Evolutionary conservation across 2,113 vertebrate species (phyloP), one percentile per base, ranked within the genome.

Genomic region (Pyxicephalus adspersus): DNA sequence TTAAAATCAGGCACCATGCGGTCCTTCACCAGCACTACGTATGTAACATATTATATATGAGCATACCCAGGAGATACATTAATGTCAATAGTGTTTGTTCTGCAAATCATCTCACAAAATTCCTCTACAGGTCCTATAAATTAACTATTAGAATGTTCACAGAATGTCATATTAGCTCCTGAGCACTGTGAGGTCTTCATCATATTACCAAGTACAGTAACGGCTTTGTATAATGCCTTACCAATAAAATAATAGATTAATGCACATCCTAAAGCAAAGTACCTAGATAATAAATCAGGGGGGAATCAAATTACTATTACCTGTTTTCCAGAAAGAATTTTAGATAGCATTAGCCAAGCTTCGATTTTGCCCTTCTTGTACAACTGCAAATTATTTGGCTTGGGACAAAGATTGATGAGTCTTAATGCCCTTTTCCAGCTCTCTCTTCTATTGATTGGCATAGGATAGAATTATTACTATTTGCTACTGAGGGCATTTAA

Each of bases 271-370:
- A 13, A 18, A 66, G 70, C 61, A 73, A 1, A 50, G 45, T 19
- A 13, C 25, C 28, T 16, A 55, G 70, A 58, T 65, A 75, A 81
- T 81, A 75, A 66, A 82, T 75, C 71, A 82, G 28, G 75, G 22
- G n/a, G 45, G 70, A 82, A 82, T 74, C 71, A 82, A 82, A 75
- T 82, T n/a, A 82, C 63, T 75, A 75, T 82, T 75, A 75, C 71
- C 31, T 75, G 70, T 55, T 75, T 81, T 65, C 68, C 79, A 75
- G 70, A 75, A 82, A 75, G 68, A 81, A 73, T 60, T 81, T 75
- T 82, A 55, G 61, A 74, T 82, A 75, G 63, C 63, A 75, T 82
- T 82, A 75, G 70, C 70, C 51, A 55, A 63, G 28, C 80, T 82
- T 82, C 71, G 60, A 82, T 82, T 71, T 66, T 75, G 7, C 51